Evolutionary conservation across 2,888 invertebrate species (phyloP), one percentile per base, ranked within the genome.

Genomic region (Aphidius colemani): DNA sequence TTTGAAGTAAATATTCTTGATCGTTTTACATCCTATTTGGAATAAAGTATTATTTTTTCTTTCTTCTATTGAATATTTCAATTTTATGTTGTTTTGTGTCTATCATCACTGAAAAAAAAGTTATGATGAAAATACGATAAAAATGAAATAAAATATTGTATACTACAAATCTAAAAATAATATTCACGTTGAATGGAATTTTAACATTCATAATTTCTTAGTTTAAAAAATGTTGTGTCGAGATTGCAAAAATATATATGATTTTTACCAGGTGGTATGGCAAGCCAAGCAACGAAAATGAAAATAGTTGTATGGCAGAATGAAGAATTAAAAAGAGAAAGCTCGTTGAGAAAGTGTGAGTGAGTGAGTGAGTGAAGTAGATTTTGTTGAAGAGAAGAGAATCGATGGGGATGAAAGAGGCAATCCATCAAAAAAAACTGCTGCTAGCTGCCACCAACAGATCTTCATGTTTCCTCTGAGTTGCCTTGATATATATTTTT

Each of bases 391-490:
- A 66, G 60, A 65, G 59, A 48, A 57, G 63, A 58, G 66, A 71
- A 72, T 68, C 67, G 65, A 71, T 71, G 73, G 71, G 74, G 71
- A 72, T 71, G 70, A 66, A 71, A 69, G 72, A 75, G 73, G 72
- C 76, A 75, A 78, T 79, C 78, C 75, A 79, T 79, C 78, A 77
- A 78, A 73, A 71, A 71, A 74, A 71, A 70, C 70, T 70, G 72
- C 70, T 71, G 67, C 67, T 70, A 66, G 71, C 78, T 79, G 79
- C 77, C 77, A 78, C 70, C 63, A 72, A 64, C 79, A 79, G 79
- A 72, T 72, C 67, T 69, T 70, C 30, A 30, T 69, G 69, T 67
- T 68, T 74, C 73, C 67, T 67, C 49, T 40, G 40, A 60, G 55
- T 57, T 45, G 41, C 40, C 49, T 48, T 11, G 43, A 45, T 53